Evolutionary conservation across 1,140 invertebrate genomes (phyloP), one percentile per base, ranked within the genome.

Genomic region (Drosophila funebris): DNA sequence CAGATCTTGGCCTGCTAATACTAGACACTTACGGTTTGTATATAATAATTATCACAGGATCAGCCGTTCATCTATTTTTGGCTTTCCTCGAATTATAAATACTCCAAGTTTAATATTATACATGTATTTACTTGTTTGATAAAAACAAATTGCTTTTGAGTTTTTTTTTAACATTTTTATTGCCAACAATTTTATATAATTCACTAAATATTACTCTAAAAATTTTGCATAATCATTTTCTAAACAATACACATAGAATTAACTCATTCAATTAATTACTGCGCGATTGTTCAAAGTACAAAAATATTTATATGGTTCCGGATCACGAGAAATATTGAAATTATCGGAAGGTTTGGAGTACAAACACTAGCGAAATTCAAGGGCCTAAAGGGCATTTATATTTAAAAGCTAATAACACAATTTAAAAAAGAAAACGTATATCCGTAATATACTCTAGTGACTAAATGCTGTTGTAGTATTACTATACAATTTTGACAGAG

Each of bases 401-500:
- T 18, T 53, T 66, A 83, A 82, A 60, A 20, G 22, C 78, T 82
- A 82, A 27, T 82, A 82, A 82, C 78, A 82, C 78, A 82, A 70
- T 78, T 52, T 62, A 2, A 66, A 62, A 69, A 16, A 41, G 27
- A 48, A 57, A 50, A 33, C 73, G 44, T 31, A 44, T 7, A 18
- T 29, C 61, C 33, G 14, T 44, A 54, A 44, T 54, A 31, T 44
- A 53, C 1, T 22, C 13, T 53, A 18, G 9, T 56, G 39, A 58
- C 63, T 73, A 82, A 77, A 66, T 61, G 46, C 37, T n/a, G 27
- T 4, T 67, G 36, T 36, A 41, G 7, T 14, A 50, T 50, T 43
- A 36, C 43, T 22, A 31, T n/a, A 54, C 52, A 48, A 66, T 71
- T 71, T 53, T 39, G 18, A 54, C 18, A 13, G 63, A 41, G 16